Base-by-base conservation (phyloP, 2,797 vertebrate genomes). In the Parambassis ranga region DNA sequence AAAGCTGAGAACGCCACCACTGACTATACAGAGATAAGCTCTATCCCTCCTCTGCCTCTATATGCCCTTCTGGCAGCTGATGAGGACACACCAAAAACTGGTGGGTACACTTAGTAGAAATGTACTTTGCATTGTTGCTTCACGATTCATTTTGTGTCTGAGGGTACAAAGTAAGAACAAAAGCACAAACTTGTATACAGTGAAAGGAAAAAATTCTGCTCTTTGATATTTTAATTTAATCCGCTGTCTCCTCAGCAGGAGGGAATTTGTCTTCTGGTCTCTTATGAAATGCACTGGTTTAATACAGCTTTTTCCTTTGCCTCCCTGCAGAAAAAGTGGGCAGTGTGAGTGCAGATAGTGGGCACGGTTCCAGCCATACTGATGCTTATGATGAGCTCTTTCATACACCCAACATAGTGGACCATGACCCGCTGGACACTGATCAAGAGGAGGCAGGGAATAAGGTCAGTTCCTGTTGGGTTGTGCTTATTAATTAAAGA, bases 1-100 rank as follows among this genome's bases (percentile, higher is more conserved):
- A 95, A 93, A 78, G 79, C 68, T 8, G 95, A 95, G 70, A 92
- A 90, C 75, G 77, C 85, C 5, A 52, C 69, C 9, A 81, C 92
- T 2, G 96, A 98, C 82, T 99, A 98, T 64, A 94, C 94, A 0
- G 95, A 99, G 92, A 99, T 99, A 59, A 97, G 95, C 82, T 96
- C 96, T 33, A 91, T 99, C 70, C 98, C 98, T 37, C 98, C 98
- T 0, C 87, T 99, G 74, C 97, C 98, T 52, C 87, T 99, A 11
- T 98, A 98, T 13, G 95, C 97, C 14, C 90, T 99, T 35, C 91
- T 99, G 82, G 95, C 95, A 31, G 97, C 96, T 0, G 97, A 99
- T 86, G 94, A 96, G 9, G 97, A 98, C 48, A 87, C 82, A 46
- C 65, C 86, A 30, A 93, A 91, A 68, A 81, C 91, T 73, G 88